These are phyloP conservation scores for Loriculus beryllinus DNA, from an alignment of 2,797 vertebrate species.

Conservation along the genomic window DNA sequence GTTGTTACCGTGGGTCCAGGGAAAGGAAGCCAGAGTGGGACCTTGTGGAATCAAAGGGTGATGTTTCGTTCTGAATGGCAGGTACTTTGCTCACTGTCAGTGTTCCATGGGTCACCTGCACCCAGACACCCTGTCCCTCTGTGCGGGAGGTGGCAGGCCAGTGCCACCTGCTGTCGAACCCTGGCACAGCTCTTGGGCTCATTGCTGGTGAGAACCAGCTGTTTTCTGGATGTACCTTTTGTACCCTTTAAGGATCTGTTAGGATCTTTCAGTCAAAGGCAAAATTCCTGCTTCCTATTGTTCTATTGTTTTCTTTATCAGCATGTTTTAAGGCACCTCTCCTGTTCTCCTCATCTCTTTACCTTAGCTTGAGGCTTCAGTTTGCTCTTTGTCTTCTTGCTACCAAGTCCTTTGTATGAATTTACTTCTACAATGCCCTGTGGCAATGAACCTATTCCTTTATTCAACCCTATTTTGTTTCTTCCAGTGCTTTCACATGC, in stretches of 20 bases:
- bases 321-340: not conserved
- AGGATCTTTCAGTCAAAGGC: not conserved
- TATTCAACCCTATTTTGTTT: not conserved
- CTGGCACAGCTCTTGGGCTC: not conserved
- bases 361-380: not conserved
- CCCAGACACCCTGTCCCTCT: not conserved
- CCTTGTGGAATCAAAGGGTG: not conserved
- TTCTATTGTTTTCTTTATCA: not conserved
- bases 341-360: not conserved
- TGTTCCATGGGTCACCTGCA: not conserved
- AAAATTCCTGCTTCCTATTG: not conserved
- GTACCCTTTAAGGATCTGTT: not conserved
- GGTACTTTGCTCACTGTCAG: fast-evolving
- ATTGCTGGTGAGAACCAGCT: not conserved
- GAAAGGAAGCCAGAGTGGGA: not conserved
- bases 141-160: not conserved
- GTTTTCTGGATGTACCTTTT: not conserved
- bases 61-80: not conserved
- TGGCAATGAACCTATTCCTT: not conserved
- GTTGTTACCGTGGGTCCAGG: not conserved
- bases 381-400: not conserved
- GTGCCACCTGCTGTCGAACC: not conserved
- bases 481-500: not conserved
- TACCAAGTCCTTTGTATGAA: not conserved
- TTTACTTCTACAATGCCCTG: not conserved